Evolutionary conservation across 2,113 vertebrate species (phyloP).

Genomic region (Plecotus auritus): DNA sequence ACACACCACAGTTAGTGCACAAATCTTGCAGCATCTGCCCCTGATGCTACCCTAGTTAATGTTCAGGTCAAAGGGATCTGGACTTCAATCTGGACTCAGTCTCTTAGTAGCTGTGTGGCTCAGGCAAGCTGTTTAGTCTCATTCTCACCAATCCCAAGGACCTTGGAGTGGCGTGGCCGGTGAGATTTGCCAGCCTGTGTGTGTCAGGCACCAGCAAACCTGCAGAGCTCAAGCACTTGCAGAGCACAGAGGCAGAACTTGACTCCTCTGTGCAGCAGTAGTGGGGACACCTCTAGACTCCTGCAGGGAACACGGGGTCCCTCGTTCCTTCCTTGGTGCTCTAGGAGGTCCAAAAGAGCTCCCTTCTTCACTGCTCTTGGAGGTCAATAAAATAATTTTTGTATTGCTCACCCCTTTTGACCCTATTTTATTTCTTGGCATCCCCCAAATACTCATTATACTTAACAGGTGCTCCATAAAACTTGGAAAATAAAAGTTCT

Average conservation of each 20-base stretch:
- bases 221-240: background rate
- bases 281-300: background rate
- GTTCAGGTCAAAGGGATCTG: background rate
- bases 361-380: background rate
- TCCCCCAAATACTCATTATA: background rate
- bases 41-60: background rate
- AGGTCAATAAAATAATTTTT: background rate
- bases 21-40: background rate
- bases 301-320: background rate
- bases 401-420: background rate
- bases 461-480: background rate
- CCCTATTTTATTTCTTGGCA: background rate
- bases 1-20: background rate
- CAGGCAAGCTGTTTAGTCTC: background rate
- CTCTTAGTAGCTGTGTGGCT: background rate
- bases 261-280: rapidly evolving
- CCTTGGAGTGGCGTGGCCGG: no score
- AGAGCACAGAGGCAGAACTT: background rate
- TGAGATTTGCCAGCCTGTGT: background rate
- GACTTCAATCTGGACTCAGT: background rate
- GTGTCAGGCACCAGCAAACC: background rate
- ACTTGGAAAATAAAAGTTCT: background rate
- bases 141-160: background rate
- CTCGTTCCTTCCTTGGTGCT: background rate
- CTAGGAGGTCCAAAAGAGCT: background rate